Evolutionary conservation across 2,113 vertebrate genomes (phyloP).

Genomic region (Trinectes maculatus): DNA sequence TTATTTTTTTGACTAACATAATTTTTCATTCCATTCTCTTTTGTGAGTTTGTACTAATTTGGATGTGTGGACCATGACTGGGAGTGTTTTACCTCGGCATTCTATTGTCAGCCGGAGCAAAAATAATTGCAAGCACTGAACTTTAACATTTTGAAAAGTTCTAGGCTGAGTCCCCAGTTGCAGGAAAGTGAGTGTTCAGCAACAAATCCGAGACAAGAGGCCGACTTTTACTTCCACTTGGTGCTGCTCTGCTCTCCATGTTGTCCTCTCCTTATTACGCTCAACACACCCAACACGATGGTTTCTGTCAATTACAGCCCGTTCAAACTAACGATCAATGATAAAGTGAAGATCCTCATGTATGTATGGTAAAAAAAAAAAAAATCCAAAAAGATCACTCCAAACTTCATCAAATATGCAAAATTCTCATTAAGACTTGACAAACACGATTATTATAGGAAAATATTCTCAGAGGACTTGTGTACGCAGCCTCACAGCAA

Average conservation of each 20-base stretch:
- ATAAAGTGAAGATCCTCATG: too few species aligned
- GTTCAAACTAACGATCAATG: slow-evolving; percentile 3
- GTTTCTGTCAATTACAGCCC: slow-evolving; percentile 15
- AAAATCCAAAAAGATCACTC: not conserved
- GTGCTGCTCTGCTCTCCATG: slow-evolving; percentile 20
- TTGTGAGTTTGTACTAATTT: too few species aligned
- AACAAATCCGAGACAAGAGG: slow-evolving; percentile 3
- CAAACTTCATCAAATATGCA: not conserved
- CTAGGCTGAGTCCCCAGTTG: not conserved
- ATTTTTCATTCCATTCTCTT: too few species aligned
- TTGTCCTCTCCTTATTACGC: slow-evolving; percentile 31
- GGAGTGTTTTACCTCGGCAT: not conserved
- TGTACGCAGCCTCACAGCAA: slow-evolving; percentile 34
- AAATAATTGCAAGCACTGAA: slow-evolving; percentile 8
- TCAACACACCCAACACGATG: slow-evolving; percentile 18
- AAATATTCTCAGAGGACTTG: slow-evolving; percentile 19
- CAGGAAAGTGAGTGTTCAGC: slow-evolving; percentile 1
- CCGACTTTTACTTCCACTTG: slow-evolving; percentile 6
- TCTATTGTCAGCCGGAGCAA: not conserved
- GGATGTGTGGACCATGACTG: not conserved
- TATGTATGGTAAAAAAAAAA: too few species aligned
- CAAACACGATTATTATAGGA: slow-evolving; percentile 3
- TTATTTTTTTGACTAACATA: too few species aligned
- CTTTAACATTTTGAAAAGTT: slow-evolving; percentile 10
- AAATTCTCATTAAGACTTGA: not conserved